These are phyloP conservation scores for Oeneis ivallda DNA, from an alignment of 2,888 invertebrate species.

Conservation along the genomic window DNA sequence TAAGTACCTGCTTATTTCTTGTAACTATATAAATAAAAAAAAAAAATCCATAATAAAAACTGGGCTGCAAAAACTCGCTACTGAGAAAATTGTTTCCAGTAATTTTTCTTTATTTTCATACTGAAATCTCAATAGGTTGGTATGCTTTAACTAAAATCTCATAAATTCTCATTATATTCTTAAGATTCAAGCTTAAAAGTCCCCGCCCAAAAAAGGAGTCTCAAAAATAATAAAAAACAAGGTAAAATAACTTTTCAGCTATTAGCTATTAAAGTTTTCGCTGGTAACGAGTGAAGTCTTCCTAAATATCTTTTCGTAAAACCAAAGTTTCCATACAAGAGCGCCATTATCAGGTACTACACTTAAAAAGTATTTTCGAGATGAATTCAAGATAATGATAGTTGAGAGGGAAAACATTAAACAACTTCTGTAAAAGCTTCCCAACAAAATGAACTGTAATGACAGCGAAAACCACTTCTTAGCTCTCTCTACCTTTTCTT, in stretches of 20 bases:
- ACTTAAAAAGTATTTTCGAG: slow-evolving; percentile 43
- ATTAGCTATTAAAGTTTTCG: slow-evolving; percentile 5
- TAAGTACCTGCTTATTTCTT: no score
- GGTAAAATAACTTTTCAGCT: neutral
- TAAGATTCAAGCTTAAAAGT: no score
- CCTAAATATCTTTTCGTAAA: slow-evolving; percentile 8
- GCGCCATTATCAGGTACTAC: slow-evolving; percentile 58
- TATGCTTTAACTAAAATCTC: no score
- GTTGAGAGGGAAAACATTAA: slow-evolving; percentile 33
- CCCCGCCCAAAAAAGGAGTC: no score
- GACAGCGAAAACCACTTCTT: slow-evolving; percentile 59
- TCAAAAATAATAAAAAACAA: neutral
- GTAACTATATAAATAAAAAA: no score
- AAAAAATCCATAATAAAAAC: no score
- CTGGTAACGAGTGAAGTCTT: slow-evolving; percentile 4
- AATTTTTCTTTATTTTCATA: no score
- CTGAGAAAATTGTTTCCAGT: no score
- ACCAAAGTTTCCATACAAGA: slow-evolving; percentile 7
- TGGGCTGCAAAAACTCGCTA: no score
- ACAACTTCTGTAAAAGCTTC: slow-evolving; percentile 35
- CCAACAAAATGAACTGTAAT: slow-evolving; percentile 37
- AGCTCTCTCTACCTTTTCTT: slow-evolving; percentile 57
- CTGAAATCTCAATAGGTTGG: no score
- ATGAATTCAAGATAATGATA: slow-evolving; percentile 34
- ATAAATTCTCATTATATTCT: no score